Evolutionary conservation across 2,888 invertebrate species (phyloP).

Genomic region (Agonum fuliginosum): DNA sequence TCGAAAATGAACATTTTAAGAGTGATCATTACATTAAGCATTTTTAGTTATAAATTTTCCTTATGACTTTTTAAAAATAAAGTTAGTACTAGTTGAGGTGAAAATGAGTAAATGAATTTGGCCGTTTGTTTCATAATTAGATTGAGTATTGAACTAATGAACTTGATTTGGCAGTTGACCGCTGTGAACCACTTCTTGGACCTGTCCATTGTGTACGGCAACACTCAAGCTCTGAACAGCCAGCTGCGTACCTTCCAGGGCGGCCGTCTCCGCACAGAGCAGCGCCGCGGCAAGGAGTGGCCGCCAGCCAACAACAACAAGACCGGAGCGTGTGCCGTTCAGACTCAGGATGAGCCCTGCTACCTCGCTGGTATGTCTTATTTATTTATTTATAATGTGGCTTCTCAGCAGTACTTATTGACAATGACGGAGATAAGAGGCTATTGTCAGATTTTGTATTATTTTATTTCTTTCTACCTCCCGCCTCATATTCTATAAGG

Average conservation of each 20-base stretch:
- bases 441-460: too few relatives aligned
- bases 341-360: conserved; percentile 81
- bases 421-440: too few relatives aligned
- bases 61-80: too few relatives aligned
- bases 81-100: too few relatives aligned
- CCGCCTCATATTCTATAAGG: too few relatives aligned
- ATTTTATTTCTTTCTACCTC: too few relatives aligned
- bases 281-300: conserved; percentile 82
- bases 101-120: not conserved
- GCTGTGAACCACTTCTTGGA: conserved; percentile 85
- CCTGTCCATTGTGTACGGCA: conserved; percentile 88
- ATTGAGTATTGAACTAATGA: too few relatives aligned
- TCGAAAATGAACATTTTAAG: too few relatives aligned
- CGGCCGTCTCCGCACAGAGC: conserved; percentile 80
- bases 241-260: conserved; percentile 81
- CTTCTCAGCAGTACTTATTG: too few relatives aligned
- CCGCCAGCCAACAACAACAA: conserved; percentile 82
- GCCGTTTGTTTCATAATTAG: not conserved
- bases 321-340: conserved; percentile 80
- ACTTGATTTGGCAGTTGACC: conserved; percentile 74
- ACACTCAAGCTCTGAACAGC: conserved; percentile 78
- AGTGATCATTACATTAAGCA: too few relatives aligned
- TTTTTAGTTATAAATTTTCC: too few relatives aligned
- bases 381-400: too few relatives aligned
- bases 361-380: conserved; percentile 81